Evolutionary conservation across 2,888 invertebrate genomes (phyloP), one percentile per base, ranked within the genome.

Genomic region (Conops quadrifasciatus): DNA sequence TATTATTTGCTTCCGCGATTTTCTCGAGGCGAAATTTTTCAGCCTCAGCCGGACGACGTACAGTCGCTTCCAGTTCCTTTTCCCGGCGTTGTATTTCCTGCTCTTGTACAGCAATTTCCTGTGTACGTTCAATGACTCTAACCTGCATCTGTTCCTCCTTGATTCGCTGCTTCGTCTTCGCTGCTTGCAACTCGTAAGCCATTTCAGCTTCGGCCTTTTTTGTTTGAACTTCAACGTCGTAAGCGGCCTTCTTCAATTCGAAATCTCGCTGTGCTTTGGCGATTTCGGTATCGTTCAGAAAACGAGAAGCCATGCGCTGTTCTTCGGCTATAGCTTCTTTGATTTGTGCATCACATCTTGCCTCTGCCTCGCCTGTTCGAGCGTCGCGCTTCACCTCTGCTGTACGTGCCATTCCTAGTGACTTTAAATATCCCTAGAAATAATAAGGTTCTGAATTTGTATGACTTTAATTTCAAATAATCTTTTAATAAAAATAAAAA

Each of bases 121-220:
- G 97, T 0, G 93, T 91, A 71, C 96, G 90, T 86, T 97, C 96
- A 30, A 97, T 93, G 1, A 96, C 94, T 75, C 92, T 91, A 71
- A 98, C 96, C 83, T 98, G 97, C 97, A 98, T 98, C 83, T 97
- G 94, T 85, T 98, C 98, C 81, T 97, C 97, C 87, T 96, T 96
- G 80, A 96, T 96, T 75, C 94, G 90, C 83, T 98, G 97, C 80
- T 96, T 95, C 0, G 97, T 97, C 87, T 97, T 97, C 1, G 96
- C 96, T 1, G 96, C 96, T 89, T 97, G 96, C 71, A 97, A 86
- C 80, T 95, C 95, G 83, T 94, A 96, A 0, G 96, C 96, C 91
- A 96, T 90, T 85, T 96, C 96, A 13, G 96, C 96, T 88, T 96
- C 96, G 60, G 96, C 96, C 77, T 85, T 86, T 76, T 85, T 93